phyloP scores from a whole-genome alignment of 2,888 invertebrate species.

The Philonicus albiceps region DNA sequence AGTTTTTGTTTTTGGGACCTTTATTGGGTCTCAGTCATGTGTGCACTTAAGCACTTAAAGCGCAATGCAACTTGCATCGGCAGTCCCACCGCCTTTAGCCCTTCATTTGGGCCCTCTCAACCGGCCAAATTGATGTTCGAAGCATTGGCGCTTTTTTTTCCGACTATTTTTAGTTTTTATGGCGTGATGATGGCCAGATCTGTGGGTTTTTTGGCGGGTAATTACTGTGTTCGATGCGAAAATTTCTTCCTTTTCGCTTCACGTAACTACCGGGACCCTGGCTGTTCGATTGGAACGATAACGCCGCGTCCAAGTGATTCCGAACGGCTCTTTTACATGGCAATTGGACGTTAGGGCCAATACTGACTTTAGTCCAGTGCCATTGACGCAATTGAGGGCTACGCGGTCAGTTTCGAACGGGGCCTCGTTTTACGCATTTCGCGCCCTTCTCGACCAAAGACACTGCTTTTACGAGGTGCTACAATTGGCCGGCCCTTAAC shows the following conservation, averaged over 20 bases:
- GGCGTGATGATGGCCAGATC: conserved; percentile 32
- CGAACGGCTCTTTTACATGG: conserved; percentile 1
- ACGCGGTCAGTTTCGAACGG: neutral
- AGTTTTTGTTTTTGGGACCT: neutral
- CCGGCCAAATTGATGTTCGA: neutral
- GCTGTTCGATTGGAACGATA: neutral
- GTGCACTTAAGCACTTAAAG: neutral
- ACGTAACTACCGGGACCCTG: neutral
- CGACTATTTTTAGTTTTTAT: conserved; percentile 27
- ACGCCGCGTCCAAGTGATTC: neutral
- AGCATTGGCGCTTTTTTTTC: neutral
- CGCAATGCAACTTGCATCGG: neutral
- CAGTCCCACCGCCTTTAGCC: neutral
- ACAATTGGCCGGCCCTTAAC: neutral
- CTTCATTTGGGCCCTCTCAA: neutral
- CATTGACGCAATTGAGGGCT: neutral
- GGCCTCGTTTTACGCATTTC: neutral
- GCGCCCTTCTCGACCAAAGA: neutral
- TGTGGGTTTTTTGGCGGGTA: conserved; percentile 25
- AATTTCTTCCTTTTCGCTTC: neutral
- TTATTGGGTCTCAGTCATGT: neutral
- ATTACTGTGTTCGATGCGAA: conserved; percentile 19
- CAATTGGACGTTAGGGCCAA: neutral
- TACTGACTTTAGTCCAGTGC: neutral
- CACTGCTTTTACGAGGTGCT: conserved; percentile 4